phyloP scores from a whole-genome alignment of 2,888 invertebrate genomes.

The Nipponacmea schrenckii region DNA sequence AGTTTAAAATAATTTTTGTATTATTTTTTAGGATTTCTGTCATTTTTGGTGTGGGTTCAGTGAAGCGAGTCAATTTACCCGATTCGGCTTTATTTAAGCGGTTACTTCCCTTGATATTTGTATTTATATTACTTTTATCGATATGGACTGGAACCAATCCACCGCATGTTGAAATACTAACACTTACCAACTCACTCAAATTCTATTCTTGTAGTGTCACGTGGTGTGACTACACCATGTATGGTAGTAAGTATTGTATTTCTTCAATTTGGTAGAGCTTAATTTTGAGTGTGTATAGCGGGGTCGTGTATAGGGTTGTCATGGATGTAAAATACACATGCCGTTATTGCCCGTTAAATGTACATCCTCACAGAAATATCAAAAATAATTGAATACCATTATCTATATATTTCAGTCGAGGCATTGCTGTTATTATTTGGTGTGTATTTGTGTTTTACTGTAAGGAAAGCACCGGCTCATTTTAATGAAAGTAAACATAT shows the following conservation, averaged over 20 bases:
- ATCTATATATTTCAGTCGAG: constrained; percentile 58
- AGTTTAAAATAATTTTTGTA: no score
- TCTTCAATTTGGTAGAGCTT: neutral
- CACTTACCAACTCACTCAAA: constrained; percentile 74
- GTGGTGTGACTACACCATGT: constrained; percentile 95
- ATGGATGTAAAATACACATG: no score
- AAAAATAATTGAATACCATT: no score
- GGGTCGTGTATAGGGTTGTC: no score
- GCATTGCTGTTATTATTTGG: constrained; percentile 69
- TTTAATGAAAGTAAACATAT: constrained; percentile 93
- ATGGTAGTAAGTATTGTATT: constrained; percentile 75
- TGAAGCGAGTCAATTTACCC: constrained; percentile 90
- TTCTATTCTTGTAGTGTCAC: constrained; percentile 91
- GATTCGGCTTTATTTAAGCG: constrained; percentile 92
- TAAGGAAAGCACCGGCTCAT: constrained; percentile 84
- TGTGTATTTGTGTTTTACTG: constrained; percentile 69
- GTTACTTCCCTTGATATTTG: constrained; percentile 90
- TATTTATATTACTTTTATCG: constrained; percentile 87
- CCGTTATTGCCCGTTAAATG: no score
- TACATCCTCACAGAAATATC: no score
- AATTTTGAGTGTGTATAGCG: no score
- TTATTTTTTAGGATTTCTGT: constrained; percentile 80
- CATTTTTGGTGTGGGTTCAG: constrained; percentile 92
- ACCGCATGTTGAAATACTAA: constrained; percentile 38
- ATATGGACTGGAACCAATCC: constrained; percentile 82